Percentiles rank a stretch among this genome's conserved stretches.
Conservation (phyloP, 2,113 vertebrate species). For the Aptenodytes forsteri region DNA sequence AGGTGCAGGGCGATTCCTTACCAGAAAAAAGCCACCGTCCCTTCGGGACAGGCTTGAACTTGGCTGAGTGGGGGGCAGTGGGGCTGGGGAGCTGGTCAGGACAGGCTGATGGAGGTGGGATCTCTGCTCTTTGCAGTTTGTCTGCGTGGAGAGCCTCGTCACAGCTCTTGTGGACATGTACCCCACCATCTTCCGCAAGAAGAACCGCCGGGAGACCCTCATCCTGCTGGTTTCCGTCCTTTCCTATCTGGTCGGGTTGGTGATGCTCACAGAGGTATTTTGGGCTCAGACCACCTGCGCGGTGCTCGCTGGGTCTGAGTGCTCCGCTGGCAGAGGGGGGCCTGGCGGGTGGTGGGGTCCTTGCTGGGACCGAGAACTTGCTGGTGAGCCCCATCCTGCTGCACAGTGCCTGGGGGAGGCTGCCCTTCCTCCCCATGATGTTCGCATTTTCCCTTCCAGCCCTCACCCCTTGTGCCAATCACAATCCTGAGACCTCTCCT, state of each 20-base stretch:
- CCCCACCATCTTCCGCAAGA: slow-evolving; percentile 84
- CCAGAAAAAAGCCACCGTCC: neutral
- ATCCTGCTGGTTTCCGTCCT: slow-evolving; percentile 79
- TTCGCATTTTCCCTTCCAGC: accelerated
- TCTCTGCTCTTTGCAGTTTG: slow-evolving; percentile 79
- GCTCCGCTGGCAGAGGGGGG: neutral
- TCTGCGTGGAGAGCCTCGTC: slow-evolving; percentile 90
- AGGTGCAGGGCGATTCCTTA: neutral
- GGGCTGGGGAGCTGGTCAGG: neutral
- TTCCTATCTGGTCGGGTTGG: slow-evolving; percentile 87
- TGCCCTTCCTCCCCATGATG: neutral
- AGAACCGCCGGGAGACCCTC: slow-evolving; percentile 87
- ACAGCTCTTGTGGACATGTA: slow-evolving; percentile 93
- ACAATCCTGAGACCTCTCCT: neutral
- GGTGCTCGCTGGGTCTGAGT: neutral
- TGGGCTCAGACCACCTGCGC: neutral
- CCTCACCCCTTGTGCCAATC: neutral
- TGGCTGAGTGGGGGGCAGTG: neutral
- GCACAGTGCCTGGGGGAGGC: neutral
- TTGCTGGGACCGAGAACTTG: accelerated
- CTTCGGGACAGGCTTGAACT: neutral
- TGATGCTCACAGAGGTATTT: slow-evolving; percentile 93
- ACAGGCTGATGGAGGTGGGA: neutral
- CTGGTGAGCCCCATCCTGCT: neutral
- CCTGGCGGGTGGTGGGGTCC: neutral